Percentiles rank a stretch among this genome's conserved stretches.
phyloP scores from a whole-genome alignment of 1,140 invertebrate genomes.

The Ceratina australensis region DNA sequence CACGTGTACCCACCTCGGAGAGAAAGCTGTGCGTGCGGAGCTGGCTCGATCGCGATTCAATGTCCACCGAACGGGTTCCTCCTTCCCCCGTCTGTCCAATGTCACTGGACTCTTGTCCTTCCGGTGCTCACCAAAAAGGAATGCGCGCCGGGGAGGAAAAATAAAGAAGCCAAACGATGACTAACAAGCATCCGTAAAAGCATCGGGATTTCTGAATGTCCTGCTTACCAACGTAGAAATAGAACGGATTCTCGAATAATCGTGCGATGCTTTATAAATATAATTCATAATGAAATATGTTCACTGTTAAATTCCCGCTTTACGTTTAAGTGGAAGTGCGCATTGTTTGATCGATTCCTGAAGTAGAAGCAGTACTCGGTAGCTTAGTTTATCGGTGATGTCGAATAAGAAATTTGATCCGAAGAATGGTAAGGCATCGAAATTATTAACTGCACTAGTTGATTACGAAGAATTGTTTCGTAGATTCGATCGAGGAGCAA shows the following conservation, averaged over 20 bases:
- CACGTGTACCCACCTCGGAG: slow-evolving; percentile 32
- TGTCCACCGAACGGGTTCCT: background rate
- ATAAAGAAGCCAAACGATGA: background rate
- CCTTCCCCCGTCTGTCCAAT: background rate
- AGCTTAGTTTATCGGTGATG: background rate
- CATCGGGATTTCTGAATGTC: background rate
- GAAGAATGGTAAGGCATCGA: background rate
- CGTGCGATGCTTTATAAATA: background rate
- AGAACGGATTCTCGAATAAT: background rate
- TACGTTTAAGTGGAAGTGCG: background rate
- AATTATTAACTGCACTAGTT: background rate
- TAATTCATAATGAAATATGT: background rate
- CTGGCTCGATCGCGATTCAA: slow-evolving; percentile 4
- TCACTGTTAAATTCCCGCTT: background rate
- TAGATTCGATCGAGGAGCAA: slow-evolving; percentile 48
- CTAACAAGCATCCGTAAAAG: background rate
- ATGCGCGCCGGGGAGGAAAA: slow-evolving; percentile 4
- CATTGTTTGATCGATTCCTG: slow-evolving; percentile 42
- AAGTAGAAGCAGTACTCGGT: too few relatives aligned
- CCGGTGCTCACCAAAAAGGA: slow-evolving; percentile 15
- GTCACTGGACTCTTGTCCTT: slow-evolving; percentile 33
- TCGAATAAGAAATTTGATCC: background rate
- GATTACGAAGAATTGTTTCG: background rate
- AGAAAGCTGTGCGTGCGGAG: slow-evolving; percentile 42
- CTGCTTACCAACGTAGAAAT: background rate